Evolutionary conservation across 2,113 vertebrate genomes (phyloP), one percentile per base, ranked within the genome.

Genomic region (Taxidea taxus): DNA sequence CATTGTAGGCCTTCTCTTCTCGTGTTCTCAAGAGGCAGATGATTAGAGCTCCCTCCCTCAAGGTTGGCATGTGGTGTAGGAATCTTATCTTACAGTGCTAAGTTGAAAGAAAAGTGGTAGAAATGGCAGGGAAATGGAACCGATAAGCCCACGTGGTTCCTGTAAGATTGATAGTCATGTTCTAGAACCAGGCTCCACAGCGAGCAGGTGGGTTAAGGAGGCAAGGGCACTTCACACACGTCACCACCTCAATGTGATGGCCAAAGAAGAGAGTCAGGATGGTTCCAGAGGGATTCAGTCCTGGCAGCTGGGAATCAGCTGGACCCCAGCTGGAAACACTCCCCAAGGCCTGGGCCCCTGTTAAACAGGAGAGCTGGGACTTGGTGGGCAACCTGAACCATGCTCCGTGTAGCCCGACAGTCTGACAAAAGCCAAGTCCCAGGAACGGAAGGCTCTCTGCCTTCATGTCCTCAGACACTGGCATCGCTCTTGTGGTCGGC

Each of bases 181-280:
- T 75, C 34, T 29, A n/a, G 68, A 70, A 51, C 23, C 21, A 34
- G 8, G 42, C 39, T 7, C 58, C 56, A 39, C 21, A 25, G 58
- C 4, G 49, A 77, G 56, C 13, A 16, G 23, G 29, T 21, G 49
- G n/a, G 64, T 14, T 3, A 10, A 64, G 21, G 31, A 37, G 78
- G 60, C 49, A 42, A 37, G 3, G 25, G 27, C 4, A 18, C 15
- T 2, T 23, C 9, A 51, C 44, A 29, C 27, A 49, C 4, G 66
- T 9, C 7, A 74, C 27, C 4, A 8, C 18, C n/a, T 23, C 37
- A 6, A 58, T 0, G 2, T 3, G 74, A 25, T 0, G 34, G 54
- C 68, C 56, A 4, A 42, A 51, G 49, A 74, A 16, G 6, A 58
- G 21, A 39, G 49, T 0, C 20, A n/a, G 58, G 13, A 6, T 16